phyloP scores from a whole-genome alignment of 2,888 invertebrate species.

The Griposia aprilina region DNA sequence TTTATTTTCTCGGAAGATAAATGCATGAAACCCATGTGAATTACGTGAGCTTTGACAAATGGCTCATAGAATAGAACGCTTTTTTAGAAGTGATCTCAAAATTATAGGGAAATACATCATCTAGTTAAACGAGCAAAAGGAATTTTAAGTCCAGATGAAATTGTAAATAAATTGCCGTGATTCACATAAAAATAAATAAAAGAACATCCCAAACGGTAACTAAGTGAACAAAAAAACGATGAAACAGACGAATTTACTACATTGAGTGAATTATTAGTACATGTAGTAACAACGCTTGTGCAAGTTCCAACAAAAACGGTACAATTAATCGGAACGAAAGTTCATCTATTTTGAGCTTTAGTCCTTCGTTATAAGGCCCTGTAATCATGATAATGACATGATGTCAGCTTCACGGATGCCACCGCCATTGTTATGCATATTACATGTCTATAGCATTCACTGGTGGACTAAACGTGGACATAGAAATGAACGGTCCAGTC shows the following conservation, averaged over 20 bases:
- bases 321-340: slow-evolving; percentile 54
- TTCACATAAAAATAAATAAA: slow-evolving; percentile 28
- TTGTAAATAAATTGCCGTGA: slow-evolving; percentile 27
- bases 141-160: slow-evolving; percentile 25
- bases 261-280: slow-evolving; percentile 56
- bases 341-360: slow-evolving; percentile 56
- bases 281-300: slow-evolving; percentile 46
- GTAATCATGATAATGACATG: slow-evolving; percentile 62
- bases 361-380: slow-evolving; percentile 43
- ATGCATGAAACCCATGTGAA: not conserved
- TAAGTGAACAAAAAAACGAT: slow-evolving; percentile 44
- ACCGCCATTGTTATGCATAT: slow-evolving; percentile 69
- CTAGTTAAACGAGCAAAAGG: slow-evolving; percentile 7
- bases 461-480: slow-evolving; percentile 50
- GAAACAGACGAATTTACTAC: slow-evolving; percentile 58
- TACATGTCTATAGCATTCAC: slow-evolving; percentile 66
- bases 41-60: not conserved
- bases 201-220: slow-evolving; percentile 29
- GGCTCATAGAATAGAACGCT: not conserved
- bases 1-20: slow-evolving; percentile 14
- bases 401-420: slow-evolving; percentile 62
- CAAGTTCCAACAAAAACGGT: slow-evolving; percentile 52
- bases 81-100: not conserved
- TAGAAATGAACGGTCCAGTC: slow-evolving; percentile 36
- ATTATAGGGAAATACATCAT: not conserved